Conservation (phyloP, 2,888 invertebrate species). For the Syrphus vitripennis region DNA sequence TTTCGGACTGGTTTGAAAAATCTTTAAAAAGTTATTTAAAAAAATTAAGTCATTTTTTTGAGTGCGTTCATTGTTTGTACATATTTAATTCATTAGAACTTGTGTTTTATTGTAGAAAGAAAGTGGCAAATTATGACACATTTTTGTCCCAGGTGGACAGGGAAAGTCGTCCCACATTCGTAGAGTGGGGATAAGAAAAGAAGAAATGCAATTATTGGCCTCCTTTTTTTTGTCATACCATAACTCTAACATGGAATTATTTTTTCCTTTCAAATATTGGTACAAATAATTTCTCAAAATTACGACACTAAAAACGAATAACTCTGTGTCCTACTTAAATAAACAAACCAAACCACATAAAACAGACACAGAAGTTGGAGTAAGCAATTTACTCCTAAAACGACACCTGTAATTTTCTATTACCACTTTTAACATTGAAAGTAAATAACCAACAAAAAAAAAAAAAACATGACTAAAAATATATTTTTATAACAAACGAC, state of each 20-base stretch:
- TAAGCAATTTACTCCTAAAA: background rate
- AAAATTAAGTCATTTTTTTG: too few species aligned
- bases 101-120: too few species aligned
- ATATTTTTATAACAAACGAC: conserved; percentile 12
- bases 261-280: background rate
- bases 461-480: background rate
- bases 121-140: too few species aligned
- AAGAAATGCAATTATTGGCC: too few species aligned
- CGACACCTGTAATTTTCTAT: conserved; percentile 50
- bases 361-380: conserved; percentile 25
- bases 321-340: background rate
- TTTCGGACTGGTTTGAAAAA: too few species aligned
- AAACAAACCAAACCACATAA: conserved; percentile 31
- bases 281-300: background rate
- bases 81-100: too few species aligned
- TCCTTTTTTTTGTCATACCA: background rate
- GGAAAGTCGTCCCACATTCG: too few species aligned
- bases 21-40: too few species aligned
- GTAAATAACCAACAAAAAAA: background rate
- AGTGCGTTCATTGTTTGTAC: too few species aligned
- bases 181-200: too few species aligned
- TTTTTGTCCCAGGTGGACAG: too few species aligned
- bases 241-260: background rate
- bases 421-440: background rate
- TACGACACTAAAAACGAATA: background rate